These are phyloP conservation scores for Fragum sueziense DNA, from an alignment of 2,888 invertebrate genomes.

Conservation along the genomic window DNA sequence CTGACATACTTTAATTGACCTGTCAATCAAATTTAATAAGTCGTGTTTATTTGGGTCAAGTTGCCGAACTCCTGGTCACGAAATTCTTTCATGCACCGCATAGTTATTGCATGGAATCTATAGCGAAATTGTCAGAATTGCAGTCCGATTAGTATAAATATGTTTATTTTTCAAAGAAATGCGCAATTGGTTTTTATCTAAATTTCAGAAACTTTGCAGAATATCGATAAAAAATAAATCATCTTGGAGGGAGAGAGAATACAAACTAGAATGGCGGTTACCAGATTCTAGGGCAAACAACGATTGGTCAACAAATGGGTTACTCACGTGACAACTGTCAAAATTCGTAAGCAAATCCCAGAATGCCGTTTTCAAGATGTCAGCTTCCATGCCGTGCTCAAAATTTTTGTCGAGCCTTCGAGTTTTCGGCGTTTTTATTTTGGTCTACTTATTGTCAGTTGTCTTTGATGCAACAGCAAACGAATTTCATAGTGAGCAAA, in stretches of 20 bases:
- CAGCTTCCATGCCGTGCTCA: constrained; percentile 59
- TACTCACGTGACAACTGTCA: constrained; percentile 66
- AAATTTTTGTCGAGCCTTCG: constrained; percentile 26
- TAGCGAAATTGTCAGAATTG: too few species aligned
- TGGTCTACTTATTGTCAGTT: constrained; percentile 30
- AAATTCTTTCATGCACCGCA: not conserved
- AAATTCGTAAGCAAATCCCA: constrained; percentile 68
- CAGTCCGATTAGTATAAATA: too few species aligned
- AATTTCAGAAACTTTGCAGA: not conserved
- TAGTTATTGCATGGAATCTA: too few species aligned
- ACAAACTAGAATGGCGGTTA: constrained; percentile 49
- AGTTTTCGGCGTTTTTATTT: constrained; percentile 24
- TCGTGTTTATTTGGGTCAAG: constrained; percentile 50
- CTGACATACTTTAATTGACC: constrained; percentile 33
- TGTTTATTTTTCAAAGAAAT: not conserved
- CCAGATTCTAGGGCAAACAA: constrained; percentile 28
- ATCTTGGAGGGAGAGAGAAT: not conserved
- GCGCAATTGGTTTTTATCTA: not conserved
- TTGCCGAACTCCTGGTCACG: constrained; percentile 27
- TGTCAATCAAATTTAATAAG: constrained; percentile 60
- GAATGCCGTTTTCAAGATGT: constrained; percentile 65
- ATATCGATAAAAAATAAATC: too few species aligned
- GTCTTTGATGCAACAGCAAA: constrained; percentile 33
- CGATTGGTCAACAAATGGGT: constrained; percentile 65
- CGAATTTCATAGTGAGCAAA: constrained; percentile 40